Conservation (phyloP, 2,888 invertebrate genomes). For the Formica aserva region DNA sequence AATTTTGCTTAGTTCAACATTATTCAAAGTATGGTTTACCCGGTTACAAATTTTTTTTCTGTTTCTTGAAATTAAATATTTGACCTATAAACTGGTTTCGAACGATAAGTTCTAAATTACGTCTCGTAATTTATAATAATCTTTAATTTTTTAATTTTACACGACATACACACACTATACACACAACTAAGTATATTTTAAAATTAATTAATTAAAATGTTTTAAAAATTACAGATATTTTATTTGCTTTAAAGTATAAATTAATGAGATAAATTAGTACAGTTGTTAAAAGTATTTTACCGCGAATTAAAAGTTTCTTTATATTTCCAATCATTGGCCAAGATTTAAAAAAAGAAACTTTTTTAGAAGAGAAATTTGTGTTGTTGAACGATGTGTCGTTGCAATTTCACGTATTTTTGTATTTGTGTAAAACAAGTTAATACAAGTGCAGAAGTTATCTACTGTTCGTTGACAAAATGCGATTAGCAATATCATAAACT, state of each 20-base stretch:
- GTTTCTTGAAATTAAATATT: not conserved
- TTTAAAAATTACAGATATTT: not conserved
- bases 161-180: too few species aligned
- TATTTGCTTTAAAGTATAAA: not conserved
- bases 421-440: not conserved
- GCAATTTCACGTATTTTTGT: not conserved
- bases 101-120: not conserved
- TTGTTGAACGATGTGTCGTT: not conserved
- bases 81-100: not conserved
- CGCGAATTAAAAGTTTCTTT: not conserved
- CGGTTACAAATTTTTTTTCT: constrained; percentile 1
- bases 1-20: constrained; percentile 26
- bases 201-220: constrained; percentile 1
- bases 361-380: not conserved
- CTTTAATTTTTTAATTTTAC: not conserved
- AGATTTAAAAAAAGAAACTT: not conserved
- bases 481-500: not conserved
- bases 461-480: not conserved
- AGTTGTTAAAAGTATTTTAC: not conserved
- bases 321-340: not conserved
- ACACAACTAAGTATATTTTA: not conserved
- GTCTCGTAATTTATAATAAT: not conserved
- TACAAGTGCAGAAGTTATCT: not conserved
- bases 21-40: not conserved
- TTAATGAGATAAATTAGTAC: not conserved